phyloP scores from a whole-genome alignment of 2,888 invertebrate genomes.

The Nemoura dubitans region DNA sequence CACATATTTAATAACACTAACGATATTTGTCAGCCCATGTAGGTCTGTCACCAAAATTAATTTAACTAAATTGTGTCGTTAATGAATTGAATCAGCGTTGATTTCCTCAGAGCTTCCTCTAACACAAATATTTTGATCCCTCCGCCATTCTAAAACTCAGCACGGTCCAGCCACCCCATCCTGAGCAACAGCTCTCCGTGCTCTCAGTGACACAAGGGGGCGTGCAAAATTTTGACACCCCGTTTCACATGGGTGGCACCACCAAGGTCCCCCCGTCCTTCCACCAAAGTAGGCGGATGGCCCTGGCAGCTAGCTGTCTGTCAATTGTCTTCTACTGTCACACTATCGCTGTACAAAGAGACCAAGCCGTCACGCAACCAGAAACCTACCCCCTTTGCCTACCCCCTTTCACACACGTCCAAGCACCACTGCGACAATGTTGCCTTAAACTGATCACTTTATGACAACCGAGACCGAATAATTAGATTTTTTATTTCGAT shows the following conservation, averaged over 20 bases:
- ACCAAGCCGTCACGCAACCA: not conserved
- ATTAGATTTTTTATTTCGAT: constrained; percentile 39
- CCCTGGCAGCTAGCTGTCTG: constrained; percentile 23
- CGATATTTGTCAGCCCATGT: too few species aligned
- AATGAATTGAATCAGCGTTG: not conserved
- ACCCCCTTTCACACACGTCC: not conserved
- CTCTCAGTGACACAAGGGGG: not conserved
- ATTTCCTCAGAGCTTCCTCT: not conserved
- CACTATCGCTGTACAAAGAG: not conserved
- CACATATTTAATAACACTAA: too few species aligned
- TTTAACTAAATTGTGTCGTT: not conserved
- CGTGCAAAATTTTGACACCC: constrained; percentile 40
- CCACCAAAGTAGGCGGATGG: constrained; percentile 29
- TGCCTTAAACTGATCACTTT: constrained; percentile 27
- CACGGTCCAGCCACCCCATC: not conserved
- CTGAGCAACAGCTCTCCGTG: not conserved
- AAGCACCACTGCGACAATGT: not conserved
- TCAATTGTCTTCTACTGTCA: constrained; percentile 37
- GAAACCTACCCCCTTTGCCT: not conserved
- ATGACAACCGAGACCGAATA: constrained; percentile 32
- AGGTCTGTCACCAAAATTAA: not conserved
- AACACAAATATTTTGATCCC: not conserved
- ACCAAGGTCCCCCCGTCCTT: not conserved
- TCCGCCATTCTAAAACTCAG: not conserved
- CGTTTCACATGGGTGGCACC: constrained; percentile 20